Conservation (phyloP, 2,797 vertebrate genomes). For the Sorex maritimensis region DNA sequence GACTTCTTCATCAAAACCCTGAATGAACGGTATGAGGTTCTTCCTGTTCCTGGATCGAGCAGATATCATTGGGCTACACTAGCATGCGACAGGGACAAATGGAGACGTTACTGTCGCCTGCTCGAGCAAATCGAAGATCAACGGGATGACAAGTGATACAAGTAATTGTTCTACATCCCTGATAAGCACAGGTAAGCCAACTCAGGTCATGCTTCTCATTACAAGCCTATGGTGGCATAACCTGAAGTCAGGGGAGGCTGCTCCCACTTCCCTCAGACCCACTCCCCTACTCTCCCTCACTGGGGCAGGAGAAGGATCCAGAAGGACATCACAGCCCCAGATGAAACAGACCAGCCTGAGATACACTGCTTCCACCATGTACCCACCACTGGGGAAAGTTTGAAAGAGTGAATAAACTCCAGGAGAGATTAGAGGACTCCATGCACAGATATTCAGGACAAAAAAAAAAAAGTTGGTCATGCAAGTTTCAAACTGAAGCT, state of each 20-base stretch:
- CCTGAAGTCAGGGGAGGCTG: not conserved
- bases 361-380: not conserved
- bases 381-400: not conserved
- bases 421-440: not conserved
- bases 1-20: too few species aligned
- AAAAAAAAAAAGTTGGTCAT: too few species aligned
- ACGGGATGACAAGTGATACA: too few species aligned
- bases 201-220: not conserved
- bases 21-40: too few species aligned
- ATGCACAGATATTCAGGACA: not conserved
- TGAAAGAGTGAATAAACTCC: too few species aligned
- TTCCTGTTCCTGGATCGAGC: too few species aligned
- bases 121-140: too few species aligned
- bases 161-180: not conserved
- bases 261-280: not conserved
- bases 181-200: not conserved
- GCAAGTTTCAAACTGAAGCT: not conserved
- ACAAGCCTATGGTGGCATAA: not conserved
- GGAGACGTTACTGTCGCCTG: too few species aligned
- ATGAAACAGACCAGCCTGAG: not conserved
- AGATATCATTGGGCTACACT: too few species aligned
- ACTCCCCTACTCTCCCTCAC: not conserved
- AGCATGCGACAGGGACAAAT: too few species aligned
- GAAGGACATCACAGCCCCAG: not conserved
- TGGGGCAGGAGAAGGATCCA: accelerated